Percentiles rank a stretch among this genome's conserved stretches.
phyloP scores from a whole-genome alignment of 2,888 invertebrate genomes.

The Meghimatium bilineatum region DNA sequence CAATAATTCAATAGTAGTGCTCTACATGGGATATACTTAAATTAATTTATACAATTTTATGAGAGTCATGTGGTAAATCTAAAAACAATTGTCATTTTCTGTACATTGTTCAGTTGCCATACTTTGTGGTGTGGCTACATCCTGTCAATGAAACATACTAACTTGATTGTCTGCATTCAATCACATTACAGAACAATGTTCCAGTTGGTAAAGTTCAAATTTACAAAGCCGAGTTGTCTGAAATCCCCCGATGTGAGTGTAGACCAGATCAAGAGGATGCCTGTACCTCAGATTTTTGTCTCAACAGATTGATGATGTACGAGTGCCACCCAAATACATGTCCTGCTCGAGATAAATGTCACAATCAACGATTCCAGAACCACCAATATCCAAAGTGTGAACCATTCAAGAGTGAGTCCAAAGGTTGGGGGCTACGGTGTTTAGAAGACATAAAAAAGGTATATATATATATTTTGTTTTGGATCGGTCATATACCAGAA shows the following conservation, averaged over 20 bases:
- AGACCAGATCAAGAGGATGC: constrained; percentile 83
- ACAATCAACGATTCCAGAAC: constrained; percentile 91
- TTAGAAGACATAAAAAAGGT: constrained; percentile 83
- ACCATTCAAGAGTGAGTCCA: constrained; percentile 83
- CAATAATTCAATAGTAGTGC: too few species aligned
- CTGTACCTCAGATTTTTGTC: constrained; percentile 90
- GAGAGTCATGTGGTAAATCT: too few species aligned
- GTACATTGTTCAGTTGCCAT: too few species aligned
- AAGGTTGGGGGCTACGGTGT: constrained; percentile 92
- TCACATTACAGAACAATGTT: constrained; percentile 68
- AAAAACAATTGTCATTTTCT: too few species aligned
- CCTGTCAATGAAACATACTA: background rate
- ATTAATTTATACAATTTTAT: too few species aligned
- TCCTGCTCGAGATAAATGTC: constrained; percentile 87
- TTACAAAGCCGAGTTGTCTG: constrained; percentile 79
- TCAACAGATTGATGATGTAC: constrained; percentile 90
- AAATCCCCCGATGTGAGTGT: constrained; percentile 88
- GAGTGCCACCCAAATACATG: constrained; percentile 92
- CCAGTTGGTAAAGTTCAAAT: constrained; percentile 74
- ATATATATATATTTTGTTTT: background rate
- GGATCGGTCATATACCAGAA: too few species aligned
- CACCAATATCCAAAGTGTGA: constrained; percentile 84
- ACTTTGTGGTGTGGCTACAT: too few species aligned
- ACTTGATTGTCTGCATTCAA: background rate
- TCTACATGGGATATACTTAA: too few species aligned